A percentile compares a stretch with the other conserved stretches of the same genome.
Conservation (phyloP, 1,140 invertebrate species). For the Globodera ellingtonae region DNA sequence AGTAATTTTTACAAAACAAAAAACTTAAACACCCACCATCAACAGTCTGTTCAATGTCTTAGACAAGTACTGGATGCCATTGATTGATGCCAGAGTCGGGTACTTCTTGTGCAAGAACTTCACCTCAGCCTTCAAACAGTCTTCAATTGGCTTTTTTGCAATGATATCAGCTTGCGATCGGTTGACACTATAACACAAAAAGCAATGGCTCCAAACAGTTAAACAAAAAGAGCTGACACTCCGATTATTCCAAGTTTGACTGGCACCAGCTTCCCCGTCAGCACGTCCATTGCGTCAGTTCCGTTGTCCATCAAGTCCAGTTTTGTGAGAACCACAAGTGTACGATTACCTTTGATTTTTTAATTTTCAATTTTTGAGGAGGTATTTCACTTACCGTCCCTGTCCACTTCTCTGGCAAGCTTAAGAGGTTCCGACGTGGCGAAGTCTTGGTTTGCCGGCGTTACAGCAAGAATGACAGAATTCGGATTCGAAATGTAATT, state of each 20-base stretch:
- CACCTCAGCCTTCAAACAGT: slow-evolving; percentile 89
- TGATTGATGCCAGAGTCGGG: slow-evolving; percentile 89
- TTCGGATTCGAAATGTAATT: slow-evolving; percentile 72
- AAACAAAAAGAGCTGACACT: slow-evolving; percentile 68
- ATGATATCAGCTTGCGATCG: slow-evolving; percentile 96
- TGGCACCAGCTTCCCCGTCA: slow-evolving; percentile 94
- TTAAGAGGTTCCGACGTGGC: slow-evolving; percentile 93
- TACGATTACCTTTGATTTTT: slow-evolving; percentile 74
- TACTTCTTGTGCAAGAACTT: slow-evolving; percentile 92
- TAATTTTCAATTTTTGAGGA: too few relatives aligned
- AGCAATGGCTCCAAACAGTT: background rate
- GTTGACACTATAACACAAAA: slow-evolving; percentile 74
- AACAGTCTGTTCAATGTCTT: slow-evolving; percentile 83
- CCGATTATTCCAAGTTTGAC: slow-evolving; percentile 97
- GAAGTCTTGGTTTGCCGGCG: slow-evolving; percentile 94
- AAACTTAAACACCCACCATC: slow-evolving; percentile 24
- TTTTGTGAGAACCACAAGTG: slow-evolving; percentile 96
- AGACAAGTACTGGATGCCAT: slow-evolving; percentile 93
- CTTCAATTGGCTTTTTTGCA: slow-evolving; percentile 82
- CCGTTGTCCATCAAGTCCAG: slow-evolving; percentile 97
- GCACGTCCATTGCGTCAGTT: slow-evolving; percentile 96
- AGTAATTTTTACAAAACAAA: background rate
- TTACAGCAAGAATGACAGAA: slow-evolving; percentile 77
- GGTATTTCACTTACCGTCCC: slow-evolving; percentile 73
- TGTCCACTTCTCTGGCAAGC: slow-evolving; percentile 89